phyloP scores from a whole-genome alignment of 2,888 invertebrate species.

The Epinotia demarniana region DNA sequence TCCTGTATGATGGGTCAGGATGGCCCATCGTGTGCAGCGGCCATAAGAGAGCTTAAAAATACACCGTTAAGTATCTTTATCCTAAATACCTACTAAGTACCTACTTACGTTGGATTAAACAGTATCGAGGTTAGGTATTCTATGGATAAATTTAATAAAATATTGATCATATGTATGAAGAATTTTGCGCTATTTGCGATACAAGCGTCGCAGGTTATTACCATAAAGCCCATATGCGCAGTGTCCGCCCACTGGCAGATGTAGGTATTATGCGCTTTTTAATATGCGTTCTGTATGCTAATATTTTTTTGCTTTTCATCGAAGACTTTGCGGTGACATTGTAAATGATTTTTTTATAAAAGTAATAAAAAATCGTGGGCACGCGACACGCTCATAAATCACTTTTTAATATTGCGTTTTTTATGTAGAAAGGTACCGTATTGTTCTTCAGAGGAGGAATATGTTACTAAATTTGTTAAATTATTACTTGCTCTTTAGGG shows the following conservation, averaged over 20 bases:
- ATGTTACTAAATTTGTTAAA: constrained; percentile 18
- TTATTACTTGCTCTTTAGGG: constrained; percentile 8
- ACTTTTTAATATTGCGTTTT: constrained; percentile 43
- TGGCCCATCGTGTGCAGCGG: too few relatives aligned
- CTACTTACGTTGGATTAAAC: background rate
- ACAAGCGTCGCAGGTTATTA: constrained; percentile 57
- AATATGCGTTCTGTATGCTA: constrained; percentile 73
- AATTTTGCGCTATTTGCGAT: constrained; percentile 51
- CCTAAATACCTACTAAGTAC: too few relatives aligned
- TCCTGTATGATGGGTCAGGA: too few relatives aligned
- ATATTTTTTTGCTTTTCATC: constrained; percentile 66
- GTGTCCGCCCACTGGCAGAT: constrained; percentile 75
- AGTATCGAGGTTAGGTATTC: background rate
- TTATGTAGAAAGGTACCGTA: background rate
- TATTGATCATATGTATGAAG: background rate
- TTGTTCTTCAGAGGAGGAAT: constrained; percentile 13
- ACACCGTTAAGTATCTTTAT: too few relatives aligned
- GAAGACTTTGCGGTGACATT: constrained; percentile 56
- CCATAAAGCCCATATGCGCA: constrained; percentile 74
- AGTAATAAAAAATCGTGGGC: constrained; percentile 72
- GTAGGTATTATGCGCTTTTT: constrained; percentile 61
- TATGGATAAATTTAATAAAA: background rate
- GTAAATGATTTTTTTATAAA: constrained; percentile 63
- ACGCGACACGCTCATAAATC: constrained; percentile 63
- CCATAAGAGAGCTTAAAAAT: too few relatives aligned